Conservation (phyloP, 2,888 invertebrate species). For the Psococerastis gibbosa region DNA sequence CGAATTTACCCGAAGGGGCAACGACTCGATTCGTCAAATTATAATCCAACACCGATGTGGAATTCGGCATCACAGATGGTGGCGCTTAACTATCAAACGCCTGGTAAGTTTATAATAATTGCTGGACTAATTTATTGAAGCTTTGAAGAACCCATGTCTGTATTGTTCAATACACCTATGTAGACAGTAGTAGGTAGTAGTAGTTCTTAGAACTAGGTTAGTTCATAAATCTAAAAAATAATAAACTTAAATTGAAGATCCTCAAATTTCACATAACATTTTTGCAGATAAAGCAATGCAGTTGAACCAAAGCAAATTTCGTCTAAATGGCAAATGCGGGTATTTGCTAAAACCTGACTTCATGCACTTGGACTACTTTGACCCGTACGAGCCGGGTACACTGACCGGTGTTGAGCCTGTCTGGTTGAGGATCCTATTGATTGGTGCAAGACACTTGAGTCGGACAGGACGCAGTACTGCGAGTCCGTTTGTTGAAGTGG, state of each 20-base stretch:
- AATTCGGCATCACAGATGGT: slow-evolving; percentile 94
- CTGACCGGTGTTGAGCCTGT: slow-evolving; percentile 38
- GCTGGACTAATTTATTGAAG: too few species aligned
- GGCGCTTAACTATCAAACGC: slow-evolving; percentile 92
- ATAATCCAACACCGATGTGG: slow-evolving; percentile 89
- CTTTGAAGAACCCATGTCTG: too few species aligned
- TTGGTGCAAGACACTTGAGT: slow-evolving; percentile 76
- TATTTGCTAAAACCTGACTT: slow-evolving; percentile 80
- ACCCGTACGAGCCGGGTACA: slow-evolving; percentile 49
- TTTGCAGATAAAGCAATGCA: slow-evolving; percentile 83
- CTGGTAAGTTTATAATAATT: slow-evolving; percentile 27
- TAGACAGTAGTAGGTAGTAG: too few species aligned
- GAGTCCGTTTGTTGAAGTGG: slow-evolving; percentile 83
- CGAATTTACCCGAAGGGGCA: slow-evolving; percentile 91
- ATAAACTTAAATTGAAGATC: too few species aligned
- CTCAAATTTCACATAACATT: too few species aligned
- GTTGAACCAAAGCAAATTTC: slow-evolving; percentile 80
- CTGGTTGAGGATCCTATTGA: slow-evolving; percentile 50
- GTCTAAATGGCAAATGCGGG: slow-evolving; percentile 83
- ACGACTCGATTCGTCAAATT: slow-evolving; percentile 92
- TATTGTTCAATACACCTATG: too few species aligned
- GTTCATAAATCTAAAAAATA: too few species aligned
- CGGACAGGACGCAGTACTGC: slow-evolving; percentile 62
- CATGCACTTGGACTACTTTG: slow-evolving; percentile 62
- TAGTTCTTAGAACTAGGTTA: too few species aligned